Evolutionary conservation across 2,797 vertebrate genomes (phyloP).

Genomic region (Enteromius viviparus): DNA sequence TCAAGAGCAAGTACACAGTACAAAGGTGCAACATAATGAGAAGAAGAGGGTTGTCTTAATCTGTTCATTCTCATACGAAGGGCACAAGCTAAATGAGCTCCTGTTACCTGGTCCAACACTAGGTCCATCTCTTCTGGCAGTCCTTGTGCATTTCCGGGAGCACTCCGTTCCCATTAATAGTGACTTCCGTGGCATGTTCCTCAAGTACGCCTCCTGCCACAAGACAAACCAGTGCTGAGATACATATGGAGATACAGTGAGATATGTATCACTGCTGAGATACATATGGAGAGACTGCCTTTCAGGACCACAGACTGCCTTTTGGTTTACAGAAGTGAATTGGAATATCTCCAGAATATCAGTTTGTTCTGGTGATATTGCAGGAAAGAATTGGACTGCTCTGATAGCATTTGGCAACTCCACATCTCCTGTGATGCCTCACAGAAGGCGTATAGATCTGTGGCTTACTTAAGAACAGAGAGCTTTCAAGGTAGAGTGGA

Average conservation of each 20-base stretch:
- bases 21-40: constrained; percentile 2
- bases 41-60: not conserved
- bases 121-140: not conserved
- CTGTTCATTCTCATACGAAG: constrained; percentile 6
- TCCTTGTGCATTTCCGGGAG: constrained; percentile 37
- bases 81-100: not conserved
- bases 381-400: not conserved
- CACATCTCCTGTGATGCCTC: not conserved
- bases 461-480: not conserved
- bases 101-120: constrained; percentile 12
- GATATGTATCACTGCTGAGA: not conserved
- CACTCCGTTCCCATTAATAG: constrained; percentile 17
- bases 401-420: not conserved
- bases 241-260: constrained; percentile 7
- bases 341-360: not conserved
- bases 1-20: not conserved
- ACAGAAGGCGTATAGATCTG: not conserved
- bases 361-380: too few species aligned
- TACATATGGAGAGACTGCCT: constrained; percentile 7
- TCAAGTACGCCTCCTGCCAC: constrained; percentile 33
- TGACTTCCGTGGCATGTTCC: constrained; percentile 47
- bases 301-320: not conserved
- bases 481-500: not conserved
- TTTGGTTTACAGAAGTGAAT: not conserved
- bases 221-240: constrained; percentile 24